Base-by-base conservation (phyloP, 1,140 invertebrate species). In the Panulirus ornatus region DNA sequence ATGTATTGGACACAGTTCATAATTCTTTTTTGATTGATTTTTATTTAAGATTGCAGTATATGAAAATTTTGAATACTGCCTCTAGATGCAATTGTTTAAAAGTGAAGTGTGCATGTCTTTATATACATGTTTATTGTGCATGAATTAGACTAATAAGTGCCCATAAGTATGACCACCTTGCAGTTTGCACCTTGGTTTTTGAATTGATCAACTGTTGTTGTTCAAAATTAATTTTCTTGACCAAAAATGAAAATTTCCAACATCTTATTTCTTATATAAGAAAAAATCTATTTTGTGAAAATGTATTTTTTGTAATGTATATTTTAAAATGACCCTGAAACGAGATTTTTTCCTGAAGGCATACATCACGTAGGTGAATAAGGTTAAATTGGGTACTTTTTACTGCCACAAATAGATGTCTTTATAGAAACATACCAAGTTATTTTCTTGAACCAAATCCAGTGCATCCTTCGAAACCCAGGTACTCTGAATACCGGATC, bases 261-360 rank as follows among this genome's bases (percentile, higher is more conserved):
- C 42, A 79, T 30, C 34, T 79, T 58, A n/a, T n/a, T 81, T 51
- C 58, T 40, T 58, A 19, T 51, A 54, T 54, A 58, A 81, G 44
- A 79, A 51, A 51, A n/a, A 42, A 54, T n/a, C 22, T 51, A 79
- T 79, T 79, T 81, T 81, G 51, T 27, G 78, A 81, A 81, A 81
- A 54, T 58, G 54, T 58, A 38, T 81, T 81, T 81, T 81, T 30
- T 58, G 54, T 22, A 58, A 58, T 3, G 22, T n/a, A n/a, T n/a
- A n/a, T n/a, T n/a, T n/a, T n/a, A n/a, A n/a, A n/a, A n/a, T n/a
- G n/a, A n/a, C n/a, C n/a, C n/a, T n/a, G n/a, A n/a, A n/a, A n/a
- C n/a, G n/a, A n/a, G n/a, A n/a, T n/a, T n/a, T n/a, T n/a, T n/a
- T n/a, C n/a, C n/a, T n/a, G n/a, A n/a, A n/a, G n/a, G n/a, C n/a